A percentile compares a stretch with the other conserved stretches of the same genome.
These are phyloP conservation scores for Catocala fraxini DNA, from an alignment of 2,888 invertebrate genomes.

Conservation along the genomic window DNA sequence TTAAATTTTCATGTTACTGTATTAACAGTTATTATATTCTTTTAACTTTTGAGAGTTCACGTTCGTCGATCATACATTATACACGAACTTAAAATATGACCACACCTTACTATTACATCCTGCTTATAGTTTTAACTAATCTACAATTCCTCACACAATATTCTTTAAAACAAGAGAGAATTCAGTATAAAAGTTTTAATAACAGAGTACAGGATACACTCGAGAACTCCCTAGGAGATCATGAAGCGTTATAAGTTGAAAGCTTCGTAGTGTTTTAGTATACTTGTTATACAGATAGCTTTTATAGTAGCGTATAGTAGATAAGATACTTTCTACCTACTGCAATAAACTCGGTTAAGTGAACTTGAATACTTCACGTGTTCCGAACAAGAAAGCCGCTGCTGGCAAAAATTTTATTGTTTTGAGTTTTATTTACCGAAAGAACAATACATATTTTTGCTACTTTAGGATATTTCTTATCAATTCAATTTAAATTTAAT, in stretches of 20 bases:
- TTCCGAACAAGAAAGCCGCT: neutral
- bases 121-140: neutral
- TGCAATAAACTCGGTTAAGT: slow-evolving; percentile 32
- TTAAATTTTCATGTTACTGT: no score
- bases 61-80: no score
- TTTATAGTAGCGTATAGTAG: slow-evolving; percentile 19
- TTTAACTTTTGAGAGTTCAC: no score
- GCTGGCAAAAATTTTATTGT: no score
- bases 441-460: no score
- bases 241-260: slow-evolving; percentile 56
- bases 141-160: slow-evolving; percentile 14
- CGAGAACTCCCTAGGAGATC: slow-evolving; percentile 53
- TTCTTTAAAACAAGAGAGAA: slow-evolving; percentile 36
- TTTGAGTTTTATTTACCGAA: neutral
- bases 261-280: slow-evolving; percentile 49
- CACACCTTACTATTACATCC: neutral
- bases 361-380: slow-evolving; percentile 28
- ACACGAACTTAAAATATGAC: no score
- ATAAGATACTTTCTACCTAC: slow-evolving; percentile 27
- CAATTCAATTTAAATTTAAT: no score
- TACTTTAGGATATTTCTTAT: no score
- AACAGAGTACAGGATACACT: slow-evolving; percentile 49
- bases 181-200: slow-evolving; percentile 55
- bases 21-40: no score
- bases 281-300: slow-evolving; percentile 15